Evolutionary conservation across 2,888 invertebrate genomes (phyloP).

Genomic region (Graphium colonna): DNA sequence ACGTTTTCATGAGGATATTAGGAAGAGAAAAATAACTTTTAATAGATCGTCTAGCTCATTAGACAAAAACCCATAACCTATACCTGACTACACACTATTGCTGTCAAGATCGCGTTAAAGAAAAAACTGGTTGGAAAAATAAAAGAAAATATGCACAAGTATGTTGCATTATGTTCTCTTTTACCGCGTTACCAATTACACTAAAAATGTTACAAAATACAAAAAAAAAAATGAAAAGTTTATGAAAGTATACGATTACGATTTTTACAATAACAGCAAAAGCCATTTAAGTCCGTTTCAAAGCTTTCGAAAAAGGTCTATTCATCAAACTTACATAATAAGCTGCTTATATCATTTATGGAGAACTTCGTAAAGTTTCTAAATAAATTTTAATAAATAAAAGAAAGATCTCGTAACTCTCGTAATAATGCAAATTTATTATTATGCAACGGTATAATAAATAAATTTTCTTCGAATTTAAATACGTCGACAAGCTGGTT

Average conservation of each 20-base stretch:
- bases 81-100: neutral
- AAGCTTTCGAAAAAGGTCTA: no score
- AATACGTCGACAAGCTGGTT: conserved; percentile 10
- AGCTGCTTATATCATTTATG: neutral
- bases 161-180: neutral
- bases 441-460: conserved; percentile 5
- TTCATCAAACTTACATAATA: neutral
- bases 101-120: conserved; percentile 1
- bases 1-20: no score
- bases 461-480: conserved; percentile 1
- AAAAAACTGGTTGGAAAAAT: conserved; percentile 4
- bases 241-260: no score
- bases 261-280: neutral
- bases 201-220: neutral
- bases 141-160: conserved; percentile 5
- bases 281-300: no score
- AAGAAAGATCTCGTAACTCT: neutral
- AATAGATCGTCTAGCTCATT: no score
- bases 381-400: neutral
- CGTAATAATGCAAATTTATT: conserved; percentile 1
- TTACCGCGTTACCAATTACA: neutral
- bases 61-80: no score
- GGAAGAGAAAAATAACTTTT: no score
- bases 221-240: no score
- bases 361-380: neutral